Percentiles rank a stretch among this genome's conserved stretches.
Evolutionary conservation across 2,888 invertebrate species (phyloP).

Genomic region (Drosophila lacicola): DNA sequence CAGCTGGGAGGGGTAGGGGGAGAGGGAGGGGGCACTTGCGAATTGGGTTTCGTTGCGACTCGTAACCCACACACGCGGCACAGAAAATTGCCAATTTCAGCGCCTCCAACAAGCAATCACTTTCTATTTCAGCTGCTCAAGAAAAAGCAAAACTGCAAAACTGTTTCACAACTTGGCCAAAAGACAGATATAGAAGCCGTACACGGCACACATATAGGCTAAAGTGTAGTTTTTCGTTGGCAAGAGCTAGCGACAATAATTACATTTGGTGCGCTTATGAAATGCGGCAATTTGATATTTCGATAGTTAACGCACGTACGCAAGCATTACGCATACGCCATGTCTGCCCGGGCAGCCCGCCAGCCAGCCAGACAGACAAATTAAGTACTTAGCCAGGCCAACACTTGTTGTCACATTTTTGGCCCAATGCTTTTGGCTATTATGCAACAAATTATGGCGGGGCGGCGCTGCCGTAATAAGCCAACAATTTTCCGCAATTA

Average conservation of each 20-base stretch:
- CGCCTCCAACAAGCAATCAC: constrained; percentile 73
- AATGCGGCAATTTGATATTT: constrained; percentile 53
- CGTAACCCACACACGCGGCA: constrained; percentile 43
- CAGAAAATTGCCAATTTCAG: constrained; percentile 72
- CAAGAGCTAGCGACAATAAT: constrained; percentile 72
- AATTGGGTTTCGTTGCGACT: constrained; percentile 21
- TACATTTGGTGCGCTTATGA: constrained; percentile 57
- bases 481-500: constrained; percentile 26
- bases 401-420: constrained; percentile 21
- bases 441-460: constrained; percentile 9
- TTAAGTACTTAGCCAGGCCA: constrained; percentile 18
- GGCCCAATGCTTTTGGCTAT: constrained; percentile 16
- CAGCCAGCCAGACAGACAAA: constrained; percentile 6
- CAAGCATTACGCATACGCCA: constrained; percentile 67
- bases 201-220: constrained; percentile 17
- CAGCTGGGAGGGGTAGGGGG: constrained; percentile 14
- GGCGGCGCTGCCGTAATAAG: constrained; percentile 7
- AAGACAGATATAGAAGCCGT: constrained; percentile 1
- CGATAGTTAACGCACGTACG: constrained; percentile 62
- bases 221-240: not conserved
- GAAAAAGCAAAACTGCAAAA: constrained; percentile 4
- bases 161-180: constrained; percentile 42
- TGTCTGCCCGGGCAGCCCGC: constrained; percentile 6
- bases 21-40: not conserved
- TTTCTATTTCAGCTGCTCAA: constrained; percentile 67